phyloP scores from a whole-genome alignment of 2,113 vertebrate species.

The Seriola rivoliana region DNA sequence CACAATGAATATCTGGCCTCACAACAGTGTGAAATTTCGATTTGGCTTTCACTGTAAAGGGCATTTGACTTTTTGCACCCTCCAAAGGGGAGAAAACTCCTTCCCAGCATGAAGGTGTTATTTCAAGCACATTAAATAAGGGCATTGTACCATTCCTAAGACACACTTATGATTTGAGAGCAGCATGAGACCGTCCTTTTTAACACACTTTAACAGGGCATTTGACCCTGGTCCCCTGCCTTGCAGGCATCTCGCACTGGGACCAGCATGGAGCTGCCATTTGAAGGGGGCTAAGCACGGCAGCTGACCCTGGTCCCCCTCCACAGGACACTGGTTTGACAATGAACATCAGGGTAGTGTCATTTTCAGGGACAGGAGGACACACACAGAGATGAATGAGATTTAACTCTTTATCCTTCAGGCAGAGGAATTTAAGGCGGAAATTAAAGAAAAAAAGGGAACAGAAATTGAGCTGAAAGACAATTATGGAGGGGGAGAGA shows the following conservation, averaged over 20 bases:
- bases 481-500: conserved; percentile 14
- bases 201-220: conserved; percentile 49
- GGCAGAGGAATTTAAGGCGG: conserved; percentile 7
- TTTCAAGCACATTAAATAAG: conserved; percentile 60
- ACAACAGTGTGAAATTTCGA: conserved; percentile 31
- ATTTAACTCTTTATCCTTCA: conserved; percentile 64
- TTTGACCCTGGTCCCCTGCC: conserved; percentile 63
- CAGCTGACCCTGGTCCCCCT: conserved; percentile 51
- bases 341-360: conserved; percentile 51
- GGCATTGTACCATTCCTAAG: conserved; percentile 44
- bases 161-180: conserved; percentile 69
- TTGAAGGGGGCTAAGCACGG: conserved; percentile 45
- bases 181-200: conserved; percentile 60
- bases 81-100: conserved; percentile 42
- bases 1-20: conserved; percentile 14
- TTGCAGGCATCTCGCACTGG: conserved; percentile 58
- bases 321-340: conserved; percentile 58
- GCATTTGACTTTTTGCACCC: conserved; percentile 65
- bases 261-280: conserved; percentile 66
- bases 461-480: conserved; percentile 9
- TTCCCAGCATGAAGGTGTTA: conserved; percentile 59
- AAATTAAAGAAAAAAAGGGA: conserved; percentile 22
- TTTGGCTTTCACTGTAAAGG: conserved; percentile 34
- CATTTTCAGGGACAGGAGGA: conserved; percentile 55
- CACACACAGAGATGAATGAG: conserved; percentile 45